Conservation (phyloP, 2,113 vertebrate species). For the Corythaeola cristata region DNA sequence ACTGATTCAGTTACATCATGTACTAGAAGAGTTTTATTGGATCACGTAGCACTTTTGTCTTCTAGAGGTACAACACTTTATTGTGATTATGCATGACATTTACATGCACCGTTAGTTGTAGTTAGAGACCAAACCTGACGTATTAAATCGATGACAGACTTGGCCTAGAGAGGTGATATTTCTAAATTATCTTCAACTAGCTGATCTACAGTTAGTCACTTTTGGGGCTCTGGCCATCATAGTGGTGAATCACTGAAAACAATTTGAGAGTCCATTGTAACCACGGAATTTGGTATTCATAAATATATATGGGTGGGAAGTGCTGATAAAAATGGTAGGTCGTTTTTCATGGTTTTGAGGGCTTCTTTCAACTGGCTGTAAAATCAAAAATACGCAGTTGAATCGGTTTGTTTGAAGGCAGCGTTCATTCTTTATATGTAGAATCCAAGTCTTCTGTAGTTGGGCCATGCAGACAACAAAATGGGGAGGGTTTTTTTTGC, state of each 20-base stretch:
- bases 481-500: not conserved
- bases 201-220: not conserved
- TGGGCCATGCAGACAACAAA: not conserved
- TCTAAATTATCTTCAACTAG: not conserved
- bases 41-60: not conserved
- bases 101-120: not conserved
- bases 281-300: not conserved
- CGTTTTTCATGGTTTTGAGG: not conserved
- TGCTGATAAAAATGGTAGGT: not conserved
- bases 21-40: not conserved
- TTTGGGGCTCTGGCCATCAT: not conserved
- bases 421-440: not conserved
- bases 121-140: not conserved
- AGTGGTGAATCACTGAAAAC: not conserved
- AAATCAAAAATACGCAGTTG: not conserved
- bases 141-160: not conserved
- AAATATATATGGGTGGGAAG: not conserved
- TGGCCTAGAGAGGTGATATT: not conserved
- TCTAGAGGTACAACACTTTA: not conserved
- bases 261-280: not conserved
- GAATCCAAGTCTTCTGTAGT: not conserved
- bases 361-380: not conserved
- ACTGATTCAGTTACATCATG: not conserved
- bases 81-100: not conserved
- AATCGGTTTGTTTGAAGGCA: not conserved